These are phyloP conservation scores for Vireo griseus DNA, from an alignment of 2,797 vertebrate genomes.

Conservation along the genomic window DNA sequence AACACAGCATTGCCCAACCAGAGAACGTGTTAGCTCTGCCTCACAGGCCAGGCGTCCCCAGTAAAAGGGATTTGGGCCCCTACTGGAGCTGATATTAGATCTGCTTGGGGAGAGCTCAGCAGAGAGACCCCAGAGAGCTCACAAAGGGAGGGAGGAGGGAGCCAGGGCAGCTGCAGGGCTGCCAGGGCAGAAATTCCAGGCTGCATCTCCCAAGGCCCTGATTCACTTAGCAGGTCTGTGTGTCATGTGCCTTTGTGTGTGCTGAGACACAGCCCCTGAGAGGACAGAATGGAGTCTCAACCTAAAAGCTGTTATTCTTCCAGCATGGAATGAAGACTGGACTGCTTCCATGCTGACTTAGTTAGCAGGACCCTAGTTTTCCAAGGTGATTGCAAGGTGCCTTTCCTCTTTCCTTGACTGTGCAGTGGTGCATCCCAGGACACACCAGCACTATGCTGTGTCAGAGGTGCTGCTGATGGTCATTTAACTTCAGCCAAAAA, in stretches of 20 bases:
- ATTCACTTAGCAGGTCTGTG: fast-evolving
- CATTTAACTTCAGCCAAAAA: background rate
- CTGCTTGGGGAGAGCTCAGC: background rate
- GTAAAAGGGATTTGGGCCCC: background rate
- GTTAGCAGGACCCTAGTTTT: background rate
- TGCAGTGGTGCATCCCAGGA: background rate
- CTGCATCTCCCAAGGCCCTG: background rate
- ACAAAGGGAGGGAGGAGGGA: fast-evolving
- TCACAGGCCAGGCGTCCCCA: fast-evolving
- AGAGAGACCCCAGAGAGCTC: background rate
- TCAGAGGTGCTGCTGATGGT: background rate
- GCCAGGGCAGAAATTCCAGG: background rate
- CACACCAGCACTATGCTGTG: background rate
- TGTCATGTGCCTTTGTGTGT: fast-evolving
- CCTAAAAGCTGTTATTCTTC: background rate
- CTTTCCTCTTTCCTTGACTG: background rate
- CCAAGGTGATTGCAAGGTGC: background rate
- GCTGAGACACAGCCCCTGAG: background rate
- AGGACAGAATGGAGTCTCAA: fast-evolving
- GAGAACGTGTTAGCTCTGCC: background rate
- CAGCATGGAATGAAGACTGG: background rate
- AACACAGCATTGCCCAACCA: background rate
- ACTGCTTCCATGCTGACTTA: background rate
- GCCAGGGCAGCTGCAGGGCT: background rate
- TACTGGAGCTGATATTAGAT: background rate